Evolutionary conservation across 2,888 invertebrate genomes (phyloP).

Genomic region (Leptopilina drosophilae): DNA sequence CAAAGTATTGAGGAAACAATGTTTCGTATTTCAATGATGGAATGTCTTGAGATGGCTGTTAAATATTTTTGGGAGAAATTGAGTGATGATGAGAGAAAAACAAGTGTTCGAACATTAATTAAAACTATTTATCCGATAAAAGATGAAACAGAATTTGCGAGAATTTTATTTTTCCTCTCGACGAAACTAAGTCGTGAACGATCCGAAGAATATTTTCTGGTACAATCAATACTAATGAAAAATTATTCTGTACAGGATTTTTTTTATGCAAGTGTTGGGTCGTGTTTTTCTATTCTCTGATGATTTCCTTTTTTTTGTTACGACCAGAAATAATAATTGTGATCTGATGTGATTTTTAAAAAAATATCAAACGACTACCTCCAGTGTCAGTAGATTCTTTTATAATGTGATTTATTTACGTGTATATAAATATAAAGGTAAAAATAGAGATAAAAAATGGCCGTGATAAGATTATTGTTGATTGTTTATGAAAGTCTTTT

Average conservation of each 20-base stretch:
- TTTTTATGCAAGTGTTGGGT: slow-evolving; percentile 1
- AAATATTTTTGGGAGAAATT: background rate
- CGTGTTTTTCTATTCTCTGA: background rate
- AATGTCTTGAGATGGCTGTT: background rate
- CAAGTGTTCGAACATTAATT: background rate
- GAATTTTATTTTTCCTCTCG: background rate
- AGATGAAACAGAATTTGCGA: slow-evolving; percentile 2
- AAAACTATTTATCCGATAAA: background rate
- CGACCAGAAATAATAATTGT: background rate
- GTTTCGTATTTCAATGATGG: slow-evolving; percentile 4
- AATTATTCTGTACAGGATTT: background rate
- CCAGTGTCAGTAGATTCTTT: background rate
- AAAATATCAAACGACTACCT: background rate
- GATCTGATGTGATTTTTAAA: background rate
- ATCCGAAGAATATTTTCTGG: background rate
- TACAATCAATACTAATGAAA: slow-evolving; percentile 2
- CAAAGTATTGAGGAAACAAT: background rate
- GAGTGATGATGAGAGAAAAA: background rate
- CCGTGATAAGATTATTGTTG: too few species aligned
- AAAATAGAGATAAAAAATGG: background rate
- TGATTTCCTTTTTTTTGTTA: background rate
- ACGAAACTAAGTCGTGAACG: background rate
- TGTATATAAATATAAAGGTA: background rate
- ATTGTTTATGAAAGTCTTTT: too few species aligned
- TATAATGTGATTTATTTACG: background rate